Conservation (phyloP, 1,140 invertebrate species). For the Papilio polytes region DNA sequence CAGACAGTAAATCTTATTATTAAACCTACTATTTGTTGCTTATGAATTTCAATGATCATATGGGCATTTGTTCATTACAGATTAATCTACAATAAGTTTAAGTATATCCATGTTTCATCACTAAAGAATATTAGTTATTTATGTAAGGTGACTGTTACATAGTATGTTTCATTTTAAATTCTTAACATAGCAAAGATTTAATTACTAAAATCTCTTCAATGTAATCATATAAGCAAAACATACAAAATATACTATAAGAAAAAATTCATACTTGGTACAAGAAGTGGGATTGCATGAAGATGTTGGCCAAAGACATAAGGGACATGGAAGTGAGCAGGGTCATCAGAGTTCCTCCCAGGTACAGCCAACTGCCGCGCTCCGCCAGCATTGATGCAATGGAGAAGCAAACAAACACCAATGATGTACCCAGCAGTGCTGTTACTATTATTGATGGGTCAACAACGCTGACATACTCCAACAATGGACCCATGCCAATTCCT, state of each 20-base stretch:
- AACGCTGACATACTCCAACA: conserved; percentile 90
- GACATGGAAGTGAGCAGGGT: conserved; percentile 92
- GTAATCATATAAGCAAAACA: neutral
- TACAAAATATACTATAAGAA: conserved; percentile 1
- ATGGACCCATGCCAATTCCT: conserved; percentile 92
- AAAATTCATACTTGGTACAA: conserved; percentile 89
- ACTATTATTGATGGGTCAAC: conserved; percentile 94
- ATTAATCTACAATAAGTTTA: too few relatives aligned
- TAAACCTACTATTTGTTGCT: too few relatives aligned
- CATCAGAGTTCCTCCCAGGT: conserved; percentile 92
- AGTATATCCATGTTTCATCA: too few relatives aligned
- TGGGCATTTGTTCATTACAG: neutral
- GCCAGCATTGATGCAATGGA: conserved; percentile 93
- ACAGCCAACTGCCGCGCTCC: conserved; percentile 93
- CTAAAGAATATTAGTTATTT: neutral
- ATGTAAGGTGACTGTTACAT: too few relatives aligned
- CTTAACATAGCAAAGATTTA: too few relatives aligned
- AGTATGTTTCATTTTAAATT: too few relatives aligned
- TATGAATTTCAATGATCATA: too few relatives aligned
- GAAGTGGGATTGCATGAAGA: conserved; percentile 93
- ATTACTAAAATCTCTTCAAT: too few relatives aligned
- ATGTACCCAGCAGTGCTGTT: conserved; percentile 94
- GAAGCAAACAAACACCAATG: conserved; percentile 96
- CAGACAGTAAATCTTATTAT: too few relatives aligned
- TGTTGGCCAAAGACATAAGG: conserved; percentile 91